Base-by-base conservation (phyloP, 2,797 vertebrate genomes). In the Sorex maritimensis region DNA sequence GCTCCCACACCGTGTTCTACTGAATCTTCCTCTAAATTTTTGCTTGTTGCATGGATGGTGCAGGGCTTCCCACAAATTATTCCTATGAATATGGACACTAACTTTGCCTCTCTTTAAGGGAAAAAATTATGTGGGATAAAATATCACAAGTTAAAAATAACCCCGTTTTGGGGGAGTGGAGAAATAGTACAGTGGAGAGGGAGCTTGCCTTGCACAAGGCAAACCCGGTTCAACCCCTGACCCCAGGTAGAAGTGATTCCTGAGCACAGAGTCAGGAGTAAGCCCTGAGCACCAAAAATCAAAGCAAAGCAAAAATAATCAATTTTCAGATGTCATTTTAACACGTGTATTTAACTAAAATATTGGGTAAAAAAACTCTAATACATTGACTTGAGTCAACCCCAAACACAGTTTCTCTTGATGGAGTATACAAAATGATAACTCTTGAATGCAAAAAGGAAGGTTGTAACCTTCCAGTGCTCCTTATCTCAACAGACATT, bases 281-380 rank as follows among this genome's bases (percentile, higher is more conserved):
- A 58, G 17, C 17, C 17, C 55, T 58, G 55, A 58, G 55, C 17
- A 58, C 55, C 14, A 11, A 58, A 58, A 14, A 58, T 4, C 4
- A 58, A 58, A 58, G 13, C 49, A 52, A 52, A 52, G 49, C 49
- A 52, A 52, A 52, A 52, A 52, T 8, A 52, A 52, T 89, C 7
- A 81, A 58, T 68, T 75, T 21, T 28, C 85, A 86, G 38, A 80
- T 86, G 30, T 77, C 46, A 93, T 38, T 86, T 91, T 90, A 41
- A 46, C 44, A 34, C 12, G 6, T 46, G 4, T 30, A 91, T 34
- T 34, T 34, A 34, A 63, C 49, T 74, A 84, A 94, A 93, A 44
- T 44, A 44, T 14, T 30, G 24, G 23, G 4, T 75, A 34, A 68
- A 73, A 46, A 21, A 86, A 34, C 26, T 41, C 49, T 79, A 80